Conservation (phyloP, 2,113 vertebrate species). For the Dolichotis patagonum region DNA sequence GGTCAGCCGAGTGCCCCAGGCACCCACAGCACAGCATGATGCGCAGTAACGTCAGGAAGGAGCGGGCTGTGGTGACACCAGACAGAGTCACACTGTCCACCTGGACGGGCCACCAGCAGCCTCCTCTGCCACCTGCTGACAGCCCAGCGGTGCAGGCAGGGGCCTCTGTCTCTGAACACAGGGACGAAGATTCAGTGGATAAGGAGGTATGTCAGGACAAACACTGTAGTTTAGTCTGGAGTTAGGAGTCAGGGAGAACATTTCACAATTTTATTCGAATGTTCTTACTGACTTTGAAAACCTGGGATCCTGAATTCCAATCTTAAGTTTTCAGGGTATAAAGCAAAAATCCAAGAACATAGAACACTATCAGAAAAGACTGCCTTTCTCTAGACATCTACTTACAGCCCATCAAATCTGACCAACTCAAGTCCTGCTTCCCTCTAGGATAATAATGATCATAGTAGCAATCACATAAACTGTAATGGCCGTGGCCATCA, state of each 20-base stretch:
- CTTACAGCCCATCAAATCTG: not conserved
- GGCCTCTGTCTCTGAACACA: not conserved
- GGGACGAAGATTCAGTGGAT: not conserved
- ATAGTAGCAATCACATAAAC: not conserved
- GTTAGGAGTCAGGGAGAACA: not conserved
- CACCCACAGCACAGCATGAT: no score
- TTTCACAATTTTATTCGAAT: not conserved
- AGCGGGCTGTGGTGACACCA: not conserved
- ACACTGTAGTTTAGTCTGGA: not conserved
- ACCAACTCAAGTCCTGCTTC: not conserved
- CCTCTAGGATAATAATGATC: not conserved
- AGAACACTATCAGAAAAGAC: not conserved
- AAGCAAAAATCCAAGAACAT: constrained; percentile 33
- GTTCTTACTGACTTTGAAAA: not conserved
- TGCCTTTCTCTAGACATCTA: not conserved
- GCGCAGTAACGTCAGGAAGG: not conserved
- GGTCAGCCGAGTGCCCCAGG: not conserved
- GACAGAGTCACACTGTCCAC: not conserved
- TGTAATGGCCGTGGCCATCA: not conserved
- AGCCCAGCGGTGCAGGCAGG: not conserved
- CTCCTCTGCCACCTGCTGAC: not conserved
- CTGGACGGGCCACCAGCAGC: not conserved
- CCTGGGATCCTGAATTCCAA: not conserved
- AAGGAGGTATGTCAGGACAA: not conserved
- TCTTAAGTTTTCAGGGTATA: not conserved